Base-by-base conservation (phyloP, 2,113 vertebrate species). In the Eulemur rufifrons region DNA sequence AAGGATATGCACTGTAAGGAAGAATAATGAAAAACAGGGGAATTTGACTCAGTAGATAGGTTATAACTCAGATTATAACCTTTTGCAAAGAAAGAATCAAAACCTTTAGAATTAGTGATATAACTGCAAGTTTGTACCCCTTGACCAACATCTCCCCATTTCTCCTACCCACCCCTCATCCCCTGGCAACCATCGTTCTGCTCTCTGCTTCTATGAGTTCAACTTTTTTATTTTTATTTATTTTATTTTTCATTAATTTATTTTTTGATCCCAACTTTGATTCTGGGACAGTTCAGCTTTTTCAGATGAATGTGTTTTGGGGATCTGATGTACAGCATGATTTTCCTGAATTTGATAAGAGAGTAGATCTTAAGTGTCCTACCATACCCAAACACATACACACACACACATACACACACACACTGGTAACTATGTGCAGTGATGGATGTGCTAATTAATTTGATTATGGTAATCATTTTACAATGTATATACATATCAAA, bases 41-140 rank as follows among this genome's bases (percentile, higher is more conserved):
- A 88, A 78, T 95, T 37, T 73, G 64, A 77, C 14, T 34, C 3
- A 32, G 39, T n/a, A 50, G 54, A 66, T 61, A 89, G 32, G 73
- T 68, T 86, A 95, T 39, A 85, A 59, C 29, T 94, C 74, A 97
- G 34, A 85, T 42, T 64, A 86, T n/a, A 81, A 42, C 14, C 86
- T 78, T 95, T 95, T 59, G 59, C 39, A 66, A 90, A 93, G 18
- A 93, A 86, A 87, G 9, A 83, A 92, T 37, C 23, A 92, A 87
- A 52, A 91, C 34, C 32, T 89, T 95, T 87, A 94, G 37, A 88
- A 77, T 68, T 84, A 23, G 8, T 81, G 63, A 56, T 77, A 61
- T 61, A 90, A 82, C 42, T 42, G 8, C 27, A 73, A 81, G 27
- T 54, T 29, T 56, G 23, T 47, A 82, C 13, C 1, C 69, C 37